phyloP scores from a whole-genome alignment of 2,888 invertebrate genomes.

The Protula sp. region DNA sequence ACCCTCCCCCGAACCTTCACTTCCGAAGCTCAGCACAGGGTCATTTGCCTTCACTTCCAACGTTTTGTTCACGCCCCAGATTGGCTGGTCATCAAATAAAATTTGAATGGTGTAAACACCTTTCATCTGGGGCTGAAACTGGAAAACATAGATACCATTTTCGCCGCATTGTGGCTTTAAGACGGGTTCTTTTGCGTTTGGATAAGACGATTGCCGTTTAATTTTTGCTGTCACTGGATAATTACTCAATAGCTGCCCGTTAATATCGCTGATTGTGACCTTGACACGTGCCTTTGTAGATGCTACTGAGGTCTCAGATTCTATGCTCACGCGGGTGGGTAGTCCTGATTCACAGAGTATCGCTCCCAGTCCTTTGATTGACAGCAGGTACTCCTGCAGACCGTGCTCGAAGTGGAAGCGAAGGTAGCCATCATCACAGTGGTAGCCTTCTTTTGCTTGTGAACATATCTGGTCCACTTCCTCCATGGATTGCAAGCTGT shows the following conservation, averaged over 20 bases:
- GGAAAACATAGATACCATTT: slow-evolving; percentile 2
- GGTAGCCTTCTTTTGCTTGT: not conserved
- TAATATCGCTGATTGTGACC: not conserved
- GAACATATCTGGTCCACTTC: not conserved
- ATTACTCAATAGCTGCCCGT: not conserved
- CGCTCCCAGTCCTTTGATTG: not conserved
- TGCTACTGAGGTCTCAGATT: not conserved
- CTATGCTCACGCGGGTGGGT: not conserved
- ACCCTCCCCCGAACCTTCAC: slow-evolving; percentile 1
- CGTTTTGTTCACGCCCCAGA: not conserved
- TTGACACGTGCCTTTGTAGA: not conserved
- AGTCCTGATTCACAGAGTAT: not conserved
- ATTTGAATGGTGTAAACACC: not conserved
- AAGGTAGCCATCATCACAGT: not conserved
- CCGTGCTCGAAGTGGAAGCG: slow-evolving; percentile 1
- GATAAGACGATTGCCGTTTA: too few species aligned
- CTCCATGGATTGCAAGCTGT: not conserved
- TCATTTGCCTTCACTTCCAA: slow-evolving; percentile 9
- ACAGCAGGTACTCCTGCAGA: not conserved
- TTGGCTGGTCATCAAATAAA: not conserved
- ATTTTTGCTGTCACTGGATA: slow-evolving; percentile 4
- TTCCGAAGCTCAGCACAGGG: slow-evolving; percentile 6
- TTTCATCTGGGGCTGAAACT: slow-evolving; percentile 1
- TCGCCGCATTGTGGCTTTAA: not conserved
- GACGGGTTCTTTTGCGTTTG: not conserved